Evolutionary conservation across 2,888 invertebrate genomes (phyloP), one percentile per base, ranked within the genome.

Genomic region (Campoletis raptor): DNA sequence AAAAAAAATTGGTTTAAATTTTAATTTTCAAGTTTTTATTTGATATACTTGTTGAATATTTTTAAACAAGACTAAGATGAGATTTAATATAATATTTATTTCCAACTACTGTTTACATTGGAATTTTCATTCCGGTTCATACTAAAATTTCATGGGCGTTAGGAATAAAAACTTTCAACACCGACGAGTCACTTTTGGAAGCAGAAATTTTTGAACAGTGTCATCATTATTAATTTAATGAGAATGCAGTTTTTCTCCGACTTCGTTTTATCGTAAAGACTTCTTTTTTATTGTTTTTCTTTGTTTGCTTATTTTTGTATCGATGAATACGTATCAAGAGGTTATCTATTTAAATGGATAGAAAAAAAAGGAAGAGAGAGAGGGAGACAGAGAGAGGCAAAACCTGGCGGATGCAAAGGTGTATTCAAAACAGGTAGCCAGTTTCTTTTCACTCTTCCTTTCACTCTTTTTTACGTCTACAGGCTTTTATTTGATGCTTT

Each of bases 401-500:
- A 61, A 42, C 10, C 21, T 45, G n/a, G 67, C 21, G 74, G 79
- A 57, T 81, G 82, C 74, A 80, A 83, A 83, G 79, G 85, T 72
- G 76, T 57, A 66, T 80, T 72, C 66, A 72, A 83, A 48, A 85
- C 81, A 85, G 79, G 79, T 83, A 86, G 83, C 83, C 48, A 66
- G 61, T 72, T 83, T 85, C 85, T 80, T 84, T 87, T 87, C 81
- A 74, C 82, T 80, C 79, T 77, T 83, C 87, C 48, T 81, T 80
- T 78, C 61, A 36, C 64, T 64, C 36, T 87, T 81, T 73, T 73
- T 30, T 82, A 61, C 42, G 52, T 81, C 54, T 81, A 74, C 40
- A 73, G 67, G 66, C 81, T 81, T 57, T 74, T 81, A 80, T 72
- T 72, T 48, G 70, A 81, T 81, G 72, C 48, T 45, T 72, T 57